Evolutionary conservation across 2,797 vertebrate genomes (phyloP), one percentile per base, ranked within the genome.

Genomic region (Neoniphon sammara): DNA sequence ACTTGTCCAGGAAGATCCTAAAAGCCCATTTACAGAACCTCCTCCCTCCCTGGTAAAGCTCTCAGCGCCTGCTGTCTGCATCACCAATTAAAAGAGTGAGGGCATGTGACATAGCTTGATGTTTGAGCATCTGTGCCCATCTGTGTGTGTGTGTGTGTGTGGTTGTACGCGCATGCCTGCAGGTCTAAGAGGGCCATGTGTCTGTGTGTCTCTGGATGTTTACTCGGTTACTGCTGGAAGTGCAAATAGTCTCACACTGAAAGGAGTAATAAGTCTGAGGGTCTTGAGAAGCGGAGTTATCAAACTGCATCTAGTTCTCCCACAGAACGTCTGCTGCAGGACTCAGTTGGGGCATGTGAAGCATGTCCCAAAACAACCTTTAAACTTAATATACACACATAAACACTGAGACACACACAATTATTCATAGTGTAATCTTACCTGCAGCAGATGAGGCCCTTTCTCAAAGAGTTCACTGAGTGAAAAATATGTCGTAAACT

Each of bases 171-270:
- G 54, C 44, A 31, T 66, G 56, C 64, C 61, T 73, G 42, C 55
- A 70, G 64, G 77, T 79, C 53, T 67, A 7, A 50, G 4, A 54
- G 14, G 78, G 30, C 65, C 46, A 65, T 78, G 59, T 77, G 67
- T 62, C 39, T 73, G 72, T 50, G 47, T 69, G 20, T 82, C 54
- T 63, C 62, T 81, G 73, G 46, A 61, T 83, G 77, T 86, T 88
- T 84, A 85, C 60, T 59, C 68, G 86, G 66, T 82, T 83, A 82
- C 78, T 73, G 69, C 55, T 81, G 61, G 61, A 79, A 80, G 66
- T 70, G 60, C 64, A 73, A 80, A 72, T 71, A 30, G 65, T 81
- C 34, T 60, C 54, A 42, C 76, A 63, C 69, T 78, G 67, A 80
- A 80, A 80, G 69, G 83, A n/a, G 59, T 44, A 50, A 69, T 56